Evolutionary conservation across 2,797 vertebrate genomes (phyloP), one percentile per base, ranked within the genome.

Genomic region (Odontamblyopus rebecca): DNA sequence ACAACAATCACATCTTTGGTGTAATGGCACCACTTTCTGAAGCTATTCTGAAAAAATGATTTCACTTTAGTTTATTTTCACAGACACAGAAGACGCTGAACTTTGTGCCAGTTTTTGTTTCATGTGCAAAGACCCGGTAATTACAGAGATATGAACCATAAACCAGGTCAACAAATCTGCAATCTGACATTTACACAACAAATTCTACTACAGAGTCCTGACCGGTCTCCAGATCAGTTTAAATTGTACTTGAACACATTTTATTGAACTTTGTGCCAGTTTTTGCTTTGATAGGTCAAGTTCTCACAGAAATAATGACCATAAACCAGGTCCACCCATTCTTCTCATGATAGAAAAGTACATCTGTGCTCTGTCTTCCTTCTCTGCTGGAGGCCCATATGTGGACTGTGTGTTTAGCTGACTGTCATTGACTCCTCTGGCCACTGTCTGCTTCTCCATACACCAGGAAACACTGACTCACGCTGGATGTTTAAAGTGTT

Each of bases 381-480:
- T 69, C 78, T 72, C 76, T 67, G 78, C 67, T 62, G 70, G 74
- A 77, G 69, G 68, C 38, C 18, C 70, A 51, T 71, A 69, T 71
- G 29, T 68, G 71, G 53, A 53, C 6, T 44, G 57, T 70, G 53
- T 30, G 8, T 66, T 29, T 64, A 57, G 68, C 51, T 73, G 61
- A 69, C n/a, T 38, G 9, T 67, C 48, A 72, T 41, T 57, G 23
- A 15, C 16, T 63, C 57, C 60, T 44, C 30, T 63, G 54, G 68
- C 74, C 63, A 27, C 60, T 7, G 48, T 66, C 54, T 79, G 35
- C 57, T 48, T 73, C 73, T 67, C 60, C 54, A 56, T 81, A 69
- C 26, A 85, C 84, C 72, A 86, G 87, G 88, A 86, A 88, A 89
- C 63, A 81, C 67, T 90, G 86, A 91, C 73, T 92, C 88, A 87